A percentile compares a stretch with the other conserved stretches of the same genome.
Evolutionary conservation across 2,888 invertebrate genomes (phyloP).

Genomic region (Hydrotaea diabolus): DNA sequence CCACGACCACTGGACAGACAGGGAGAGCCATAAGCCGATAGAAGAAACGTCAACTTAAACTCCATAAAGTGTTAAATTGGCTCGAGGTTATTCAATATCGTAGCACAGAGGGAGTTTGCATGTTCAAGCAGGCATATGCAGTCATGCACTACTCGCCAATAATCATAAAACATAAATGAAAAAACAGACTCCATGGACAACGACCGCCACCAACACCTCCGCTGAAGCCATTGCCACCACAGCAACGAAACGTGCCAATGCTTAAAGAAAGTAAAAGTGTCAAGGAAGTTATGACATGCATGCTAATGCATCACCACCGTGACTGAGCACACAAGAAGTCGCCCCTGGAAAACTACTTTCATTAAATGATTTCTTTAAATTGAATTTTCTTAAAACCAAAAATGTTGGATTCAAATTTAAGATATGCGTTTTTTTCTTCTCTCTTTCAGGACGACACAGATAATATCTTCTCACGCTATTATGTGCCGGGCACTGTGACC

Average conservation of each 20-base stretch:
- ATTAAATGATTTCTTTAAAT: slow-evolving; percentile 48
- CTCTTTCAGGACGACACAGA: slow-evolving; percentile 72
- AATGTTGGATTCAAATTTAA: background rate
- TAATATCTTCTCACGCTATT: slow-evolving; percentile 76
- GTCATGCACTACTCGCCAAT: slow-evolving; percentile 42
- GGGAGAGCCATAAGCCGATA: background rate
- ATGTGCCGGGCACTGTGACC: slow-evolving; percentile 76
- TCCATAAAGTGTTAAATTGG: slow-evolving; percentile 44
- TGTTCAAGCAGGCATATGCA: slow-evolving; percentile 42
- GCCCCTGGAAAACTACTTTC: slow-evolving; percentile 12
- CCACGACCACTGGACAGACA: background rate
- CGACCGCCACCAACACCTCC: slow-evolving; percentile 2
- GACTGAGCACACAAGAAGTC: slow-evolving; percentile 23
- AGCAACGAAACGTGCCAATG: slow-evolving; percentile 50
- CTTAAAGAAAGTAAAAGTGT: slow-evolving; percentile 62
- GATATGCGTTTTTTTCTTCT: too few species aligned
- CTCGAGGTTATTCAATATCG: slow-evolving; percentile 46
- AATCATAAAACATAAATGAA: background rate
- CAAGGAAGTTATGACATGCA: slow-evolving; percentile 64
- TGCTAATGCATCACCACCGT: slow-evolving; percentile 62
- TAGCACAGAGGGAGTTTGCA: slow-evolving; percentile 48
- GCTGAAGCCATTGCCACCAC: too few species aligned
- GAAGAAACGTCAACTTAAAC: background rate
- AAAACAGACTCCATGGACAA: slow-evolving; percentile 8
- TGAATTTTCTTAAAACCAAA: slow-evolving; percentile 31